These are phyloP conservation scores for Ophion ventricosus DNA, from an alignment of 2,888 invertebrate species.

Conservation along the genomic window DNA sequence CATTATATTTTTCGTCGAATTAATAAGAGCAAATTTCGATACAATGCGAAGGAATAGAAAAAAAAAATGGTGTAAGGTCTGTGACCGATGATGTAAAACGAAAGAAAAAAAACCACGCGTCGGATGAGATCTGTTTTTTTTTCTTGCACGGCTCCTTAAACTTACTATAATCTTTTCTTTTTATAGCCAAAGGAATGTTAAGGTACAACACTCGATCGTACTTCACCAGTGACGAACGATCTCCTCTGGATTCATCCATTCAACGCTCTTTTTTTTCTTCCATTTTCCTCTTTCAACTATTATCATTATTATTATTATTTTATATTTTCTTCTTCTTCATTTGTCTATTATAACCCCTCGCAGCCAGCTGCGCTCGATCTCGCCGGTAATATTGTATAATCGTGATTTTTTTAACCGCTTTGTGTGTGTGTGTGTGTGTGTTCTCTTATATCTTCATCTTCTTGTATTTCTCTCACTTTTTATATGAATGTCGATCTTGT, in stretches of 20 bases:
- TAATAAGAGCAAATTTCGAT: slow-evolving; percentile 15
- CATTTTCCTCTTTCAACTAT: slow-evolving; percentile 31
- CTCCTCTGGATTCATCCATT: slow-evolving; percentile 61
- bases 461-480: slow-evolving; percentile 3
- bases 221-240: slow-evolving; percentile 79
- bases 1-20: neutral
- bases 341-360: slow-evolving; percentile 71
- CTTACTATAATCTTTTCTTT: slow-evolving; percentile 58
- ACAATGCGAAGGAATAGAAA: slow-evolving; percentile 30
- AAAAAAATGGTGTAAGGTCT: slow-evolving; percentile 28
- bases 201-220: slow-evolving; percentile 83
- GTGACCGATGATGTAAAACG: slow-evolving; percentile 24
- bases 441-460: slow-evolving; percentile 13
- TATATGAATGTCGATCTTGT: slow-evolving; percentile 24
- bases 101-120: slow-evolving; percentile 36
- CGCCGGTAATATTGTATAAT: slow-evolving; percentile 67
- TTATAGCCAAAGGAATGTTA: slow-evolving; percentile 84
- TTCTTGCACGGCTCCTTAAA: slow-evolving; percentile 64
- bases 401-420: slow-evolving; percentile 63
- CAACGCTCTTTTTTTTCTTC: slow-evolving; percentile 25
- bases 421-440: slow-evolving; percentile 14
- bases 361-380: slow-evolving; percentile 81
- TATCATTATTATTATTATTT: slow-evolving; percentile 46
- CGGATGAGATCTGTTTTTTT: slow-evolving; percentile 45
- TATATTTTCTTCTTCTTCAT: slow-evolving; percentile 20